phyloP scores from a whole-genome alignment of 2,113 vertebrate genomes.

The Lathamus discolor region DNA sequence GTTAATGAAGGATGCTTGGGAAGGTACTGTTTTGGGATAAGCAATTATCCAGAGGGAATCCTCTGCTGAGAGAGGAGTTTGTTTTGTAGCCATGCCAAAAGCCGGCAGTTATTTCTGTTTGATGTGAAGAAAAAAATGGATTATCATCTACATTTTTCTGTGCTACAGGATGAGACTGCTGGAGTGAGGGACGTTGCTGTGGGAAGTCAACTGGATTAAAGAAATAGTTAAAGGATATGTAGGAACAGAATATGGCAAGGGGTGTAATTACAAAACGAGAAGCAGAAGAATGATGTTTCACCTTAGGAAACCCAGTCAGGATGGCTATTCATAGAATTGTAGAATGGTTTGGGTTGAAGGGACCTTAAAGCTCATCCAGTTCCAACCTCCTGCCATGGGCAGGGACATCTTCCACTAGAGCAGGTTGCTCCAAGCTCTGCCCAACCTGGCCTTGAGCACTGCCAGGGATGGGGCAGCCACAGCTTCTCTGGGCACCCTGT shows the following conservation, averaged over 20 bases:
- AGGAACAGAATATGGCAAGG: background rate
- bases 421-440: background rate
- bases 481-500: background rate
- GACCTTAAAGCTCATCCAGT: background rate
- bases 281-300: constrained; percentile 1
- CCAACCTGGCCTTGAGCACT: background rate
- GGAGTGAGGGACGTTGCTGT: background rate
- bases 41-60: background rate
- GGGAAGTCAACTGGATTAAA: background rate
- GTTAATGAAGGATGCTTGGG: background rate
- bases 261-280: background rate
- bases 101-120: background rate
- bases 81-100: background rate
- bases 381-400: background rate
- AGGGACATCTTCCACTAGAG: background rate
- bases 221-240: background rate
- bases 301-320: background rate
- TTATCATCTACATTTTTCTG: background rate
- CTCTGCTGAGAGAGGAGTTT: background rate
- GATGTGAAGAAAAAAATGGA: background rate
- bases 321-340: background rate
- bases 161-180: background rate
- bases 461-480: background rate
- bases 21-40: background rate
- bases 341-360: background rate